These are phyloP conservation scores for Melopsittacus undulatus DNA, from an alignment of 2,797 vertebrate species.

Conservation along the genomic window DNA sequence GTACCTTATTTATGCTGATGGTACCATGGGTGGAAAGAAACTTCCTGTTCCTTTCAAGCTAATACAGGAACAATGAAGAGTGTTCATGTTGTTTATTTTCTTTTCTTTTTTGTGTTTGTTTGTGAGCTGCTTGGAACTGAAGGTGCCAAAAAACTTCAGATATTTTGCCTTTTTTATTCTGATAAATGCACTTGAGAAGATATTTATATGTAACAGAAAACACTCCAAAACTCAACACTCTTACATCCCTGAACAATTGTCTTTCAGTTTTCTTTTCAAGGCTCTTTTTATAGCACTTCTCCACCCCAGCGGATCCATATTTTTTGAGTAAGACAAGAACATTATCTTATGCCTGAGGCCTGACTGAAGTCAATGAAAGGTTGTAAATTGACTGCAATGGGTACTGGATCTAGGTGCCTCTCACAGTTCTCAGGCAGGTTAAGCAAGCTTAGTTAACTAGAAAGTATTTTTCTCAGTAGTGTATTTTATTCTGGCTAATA, in stretches of 20 bases:
- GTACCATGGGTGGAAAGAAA: neutral
- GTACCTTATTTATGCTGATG: neutral
- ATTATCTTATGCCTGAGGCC: neutral
- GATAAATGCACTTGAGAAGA: neutral
- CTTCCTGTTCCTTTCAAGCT: neutral
- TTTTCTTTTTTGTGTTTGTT: neutral
- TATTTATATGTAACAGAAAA: neutral
- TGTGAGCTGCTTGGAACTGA: neutral
- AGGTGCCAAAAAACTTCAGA: neutral
- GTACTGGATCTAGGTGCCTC: neutral
- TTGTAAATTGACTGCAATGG: neutral
- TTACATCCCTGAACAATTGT: neutral
- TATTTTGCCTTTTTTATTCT: neutral
- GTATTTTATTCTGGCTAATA: neutral
- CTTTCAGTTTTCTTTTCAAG: neutral
- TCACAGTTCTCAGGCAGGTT: neutral
- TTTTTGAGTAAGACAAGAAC: neutral
- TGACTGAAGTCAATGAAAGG: conserved; percentile 7
- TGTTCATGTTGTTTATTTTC: neutral
- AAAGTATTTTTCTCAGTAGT: neutral
- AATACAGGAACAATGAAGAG: neutral
- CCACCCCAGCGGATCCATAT: neutral
- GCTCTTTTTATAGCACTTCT: neutral
- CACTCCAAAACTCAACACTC: neutral
- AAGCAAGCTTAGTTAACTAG: neutral